Base-by-base conservation (phyloP, 2,113 vertebrate genomes). In the Rhineura floridana region DNA sequence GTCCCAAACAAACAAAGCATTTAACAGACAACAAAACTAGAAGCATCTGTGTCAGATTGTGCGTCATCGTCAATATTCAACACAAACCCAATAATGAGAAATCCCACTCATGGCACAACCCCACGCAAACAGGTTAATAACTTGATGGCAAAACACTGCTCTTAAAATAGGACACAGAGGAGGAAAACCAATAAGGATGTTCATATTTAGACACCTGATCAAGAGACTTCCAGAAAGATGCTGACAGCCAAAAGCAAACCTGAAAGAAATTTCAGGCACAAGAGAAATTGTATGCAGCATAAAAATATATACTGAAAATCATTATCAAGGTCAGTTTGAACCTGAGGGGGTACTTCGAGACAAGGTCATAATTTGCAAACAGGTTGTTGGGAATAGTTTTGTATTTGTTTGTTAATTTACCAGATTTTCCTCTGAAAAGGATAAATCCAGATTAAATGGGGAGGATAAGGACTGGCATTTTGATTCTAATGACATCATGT, bases 121-220 rank as follows among this genome's bases (percentile, higher is more conserved):
- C 65, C n/a, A 48, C 77, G 48, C 7, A 36, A 17, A 81, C 23
- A 75, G n/a, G 86, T 55, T 77, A 88, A 72, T 76, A 87, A 55
- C 36, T 48, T 52, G 36, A 69, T 42, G 73, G 1, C n/a, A 88
- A 85, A 86, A 42, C 8, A 50, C 23, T 73, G 50, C 78, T 84
- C 77, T 90, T 59, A 85, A 91, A 88, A 80, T 46, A 90, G 76
- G n/a, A 86, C 21, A 39, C 1, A 42, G 33, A 5, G 44, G 59
- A 75, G 6, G 15, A 44, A 62, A 80, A 73, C 39, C 59, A 92
- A 7, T 3, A 59, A 7, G 42, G 89, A 6, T 17, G 0, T 42
- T 48, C n/a, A 63, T 33, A 33, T 5, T 1, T 46, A 13, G 9
- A 90, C 75, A 76, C 0, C 33, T n/a, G 62, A 69, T 67, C 8